Evolutionary conservation across 2,113 vertebrate species (phyloP), one percentile per base, ranked within the genome.

Genomic region (Glaucomys volans): DNA sequence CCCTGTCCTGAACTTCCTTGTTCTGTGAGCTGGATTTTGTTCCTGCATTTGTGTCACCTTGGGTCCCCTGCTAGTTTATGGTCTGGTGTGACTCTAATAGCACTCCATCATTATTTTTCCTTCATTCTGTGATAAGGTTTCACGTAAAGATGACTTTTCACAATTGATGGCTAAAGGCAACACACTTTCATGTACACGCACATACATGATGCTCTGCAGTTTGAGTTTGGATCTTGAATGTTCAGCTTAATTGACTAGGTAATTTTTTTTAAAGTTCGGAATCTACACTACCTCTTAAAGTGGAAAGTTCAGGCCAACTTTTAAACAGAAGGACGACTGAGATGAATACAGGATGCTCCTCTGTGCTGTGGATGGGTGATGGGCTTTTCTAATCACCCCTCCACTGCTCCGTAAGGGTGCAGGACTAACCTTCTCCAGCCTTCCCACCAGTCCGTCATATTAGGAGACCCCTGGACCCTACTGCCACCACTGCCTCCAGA

Each of bases 401-500:
- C 50, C 4, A 67, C 28, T 96, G 92, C 95, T 94, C 80, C 93
- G 72, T 97, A 96, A 87, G 93, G 92, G 59, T 96, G 69, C 20
- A 94, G 95, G 82, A 96, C 76, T 59, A 97, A 89, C 20, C 52
- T 79, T 44, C 75, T 94, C 28, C 84, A 66, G 57, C 77, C 74
- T 94, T 96, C 95, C 72, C 50, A 85, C 4, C 13, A 94, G 67
- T 96, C 95, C 97, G 96, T 3, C 0, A 52, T 98, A 95, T 96
- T 84, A 97, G 87, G 94, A 97, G 97, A 94, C 91, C 96, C 95
- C 75, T 40, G 88, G 91, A 92, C 72, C 96, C 96, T 97, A 97
- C 97, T 94, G 96, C 96, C 98, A 97, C 96, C 91, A 80, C 94
- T 96, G 97, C 98, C 95, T 96, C 96, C 59, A 97, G 95, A 91